A percentile compares a stretch with the other conserved stretches of the same genome.
phyloP scores from a whole-genome alignment of 2,888 invertebrate genomes.

The Lasioglossum morio region DNA sequence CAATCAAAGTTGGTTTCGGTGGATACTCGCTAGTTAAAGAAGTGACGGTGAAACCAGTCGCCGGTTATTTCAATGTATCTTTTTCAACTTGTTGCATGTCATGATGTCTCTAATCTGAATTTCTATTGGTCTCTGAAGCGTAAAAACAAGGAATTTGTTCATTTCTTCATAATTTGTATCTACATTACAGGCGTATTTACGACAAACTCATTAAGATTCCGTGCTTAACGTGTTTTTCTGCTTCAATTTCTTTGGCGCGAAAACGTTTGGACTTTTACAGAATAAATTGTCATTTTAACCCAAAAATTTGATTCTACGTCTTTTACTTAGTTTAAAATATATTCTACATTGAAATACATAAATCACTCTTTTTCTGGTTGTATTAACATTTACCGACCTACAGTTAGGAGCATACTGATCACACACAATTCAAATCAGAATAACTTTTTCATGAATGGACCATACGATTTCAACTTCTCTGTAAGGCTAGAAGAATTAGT shows the following conservation, averaged over 20 bases:
- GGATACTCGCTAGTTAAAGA: not conserved
- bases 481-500: too few relatives aligned
- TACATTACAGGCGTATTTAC: not conserved
- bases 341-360: too few relatives aligned
- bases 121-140: not conserved
- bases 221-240: too few relatives aligned
- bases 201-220: not conserved
- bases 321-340: not conserved
- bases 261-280: too few relatives aligned
- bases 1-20: constrained; percentile 3
- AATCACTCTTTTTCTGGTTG: too few relatives aligned
- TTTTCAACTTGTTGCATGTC: not conserved
- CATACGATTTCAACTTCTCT: too few relatives aligned
- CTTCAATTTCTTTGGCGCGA: too few relatives aligned
- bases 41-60: not conserved
- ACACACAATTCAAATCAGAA: too few relatives aligned
- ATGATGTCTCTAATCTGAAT: not conserved
- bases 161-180: not conserved
- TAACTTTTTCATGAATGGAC: too few relatives aligned
- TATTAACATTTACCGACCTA: too few relatives aligned
- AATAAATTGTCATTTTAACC: too few relatives aligned
- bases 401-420: too few relatives aligned
- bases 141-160: not conserved
- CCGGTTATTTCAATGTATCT: not conserved
- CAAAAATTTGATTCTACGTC: not conserved